phyloP scores from a whole-genome alignment of 2,113 vertebrate species.

The Diadophis punctatus region DNA sequence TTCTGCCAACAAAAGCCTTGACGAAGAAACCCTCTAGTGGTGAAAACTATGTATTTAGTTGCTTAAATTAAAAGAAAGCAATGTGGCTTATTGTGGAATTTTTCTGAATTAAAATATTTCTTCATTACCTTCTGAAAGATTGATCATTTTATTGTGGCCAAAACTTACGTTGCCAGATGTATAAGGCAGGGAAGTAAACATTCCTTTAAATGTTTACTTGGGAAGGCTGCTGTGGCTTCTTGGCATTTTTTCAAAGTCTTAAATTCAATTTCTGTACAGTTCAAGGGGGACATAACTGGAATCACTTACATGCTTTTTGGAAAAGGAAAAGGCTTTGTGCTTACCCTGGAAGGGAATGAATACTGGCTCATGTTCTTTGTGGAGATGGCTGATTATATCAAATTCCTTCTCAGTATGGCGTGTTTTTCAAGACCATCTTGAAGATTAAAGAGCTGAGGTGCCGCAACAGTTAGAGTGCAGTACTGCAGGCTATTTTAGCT shows the following conservation, averaged over 20 bases:
- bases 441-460: too few relatives aligned
- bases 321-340: not conserved
- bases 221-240: not conserved
- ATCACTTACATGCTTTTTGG: not conserved
- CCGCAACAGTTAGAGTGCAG: too few relatives aligned
- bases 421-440: not conserved
- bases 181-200: not conserved
- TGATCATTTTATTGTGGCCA: not conserved
- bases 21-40: conserved; percentile 10
- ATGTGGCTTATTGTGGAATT: not conserved
- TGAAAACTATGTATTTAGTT: not conserved
- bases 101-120: not conserved
- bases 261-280: not conserved
- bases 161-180: not conserved
- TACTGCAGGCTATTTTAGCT: too few relatives aligned
- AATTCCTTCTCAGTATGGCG: not conserved
- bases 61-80: not conserved
- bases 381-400: not conserved
- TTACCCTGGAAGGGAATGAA: not conserved
- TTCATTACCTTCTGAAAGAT: not conserved
- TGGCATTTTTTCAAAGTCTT: not conserved
- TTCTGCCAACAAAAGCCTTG: not conserved
- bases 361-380: not conserved
- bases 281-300: not conserved
- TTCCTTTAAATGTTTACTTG: not conserved